Evolutionary conservation across 2,113 vertebrate species (phyloP), one percentile per base, ranked within the genome.

Genomic region (Nothoprocta perdicaria): DNA sequence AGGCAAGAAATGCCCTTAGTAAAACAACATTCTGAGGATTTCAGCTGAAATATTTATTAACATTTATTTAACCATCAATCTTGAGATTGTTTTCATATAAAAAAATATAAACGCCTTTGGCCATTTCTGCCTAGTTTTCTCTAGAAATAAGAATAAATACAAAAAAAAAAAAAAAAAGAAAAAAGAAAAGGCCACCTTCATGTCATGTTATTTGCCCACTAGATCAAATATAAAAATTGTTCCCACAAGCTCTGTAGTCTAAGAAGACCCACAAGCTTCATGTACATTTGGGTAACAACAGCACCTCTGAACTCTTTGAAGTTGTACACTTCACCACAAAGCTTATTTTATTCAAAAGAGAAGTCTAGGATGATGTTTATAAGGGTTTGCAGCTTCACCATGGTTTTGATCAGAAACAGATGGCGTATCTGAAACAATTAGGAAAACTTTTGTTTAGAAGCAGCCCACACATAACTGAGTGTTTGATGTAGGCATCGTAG

Each of bases 341-440:
- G 81, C 79, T 75, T 77, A 93, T 93, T 92, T 92, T 27, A 78
- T 92, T 94, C 84, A 60, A 85, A 84, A 85, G 81, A 65, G 84
- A 95, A 95, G 80, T 74, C 78, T 80, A 92, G 86, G 78, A 26
- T 80, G 75, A 87, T 89, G 79, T 87, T 95, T 93, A 71, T 94
- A 58, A 92, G 89, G 29, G 65, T 58, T 91, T 95, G 72, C 72
- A 93, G 65, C 91, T 93, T 93, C 82, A 67, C 82, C 76, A 53
- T 78, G 76, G 82, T 87, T 93, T 92, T 96, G 91, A 96, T 95
- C 89, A 92, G 82, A 91, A 96, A 75, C 95, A 96, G 95, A 93
- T 96, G 95, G 94, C 74, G 24, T 85, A 87, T 96, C 80, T 94
- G 94, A 91, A 96, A 93, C 92, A 95, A 95, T 93, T 88, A 95